Evolutionary conservation across 2,888 invertebrate species (phyloP), one percentile per base, ranked within the genome.

Genomic region (Glyphotaelius pellucidus): DNA sequence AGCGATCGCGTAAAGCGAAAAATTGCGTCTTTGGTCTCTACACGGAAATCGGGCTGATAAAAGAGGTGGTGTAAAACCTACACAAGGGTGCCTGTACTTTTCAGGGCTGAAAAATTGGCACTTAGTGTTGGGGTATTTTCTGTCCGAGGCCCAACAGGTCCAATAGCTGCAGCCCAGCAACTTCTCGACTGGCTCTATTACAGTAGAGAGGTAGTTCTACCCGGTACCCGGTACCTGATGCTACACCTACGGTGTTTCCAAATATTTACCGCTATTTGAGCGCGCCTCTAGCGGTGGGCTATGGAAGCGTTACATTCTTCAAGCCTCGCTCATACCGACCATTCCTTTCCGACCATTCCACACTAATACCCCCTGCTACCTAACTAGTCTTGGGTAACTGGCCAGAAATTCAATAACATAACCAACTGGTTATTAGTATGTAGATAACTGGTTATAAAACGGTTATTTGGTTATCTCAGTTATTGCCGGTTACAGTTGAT

Each of bases 241-340:
- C 32, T 89, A 89, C 88, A 79, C 88, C 80, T 80, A 89, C 88
- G 88, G 88, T 90, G 89, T 93, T 92, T 93, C 90, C 92, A 93
- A 93, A 93, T 91, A 91, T 92, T 92, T 93, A 93, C 93, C 93
- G 93, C 93, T 93, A 93, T 89, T 90, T 91, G 90, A 35, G 88
- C 92, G 90, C 81, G 90, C 81, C 90, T 90, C 83, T 90, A 90
- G 92, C 92, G 89, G 90, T 90, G 85, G 92, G 89, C 91, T 91
- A 89, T 91, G 80, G 91, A 89, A 91, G 85, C 92, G 91, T 80
- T 31, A 79, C 15, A 89, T 80, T 90, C 90, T 92, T 92, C 92
- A 85, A 52, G 91, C 52, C 81, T 80, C 67, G 31, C 32, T 80
- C 85, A 86, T 87, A 32, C 80, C 52, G 52, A 67, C 52, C 52